phyloP scores from a whole-genome alignment of 2,113 vertebrate genomes.

The Grallaria varia region DNA sequence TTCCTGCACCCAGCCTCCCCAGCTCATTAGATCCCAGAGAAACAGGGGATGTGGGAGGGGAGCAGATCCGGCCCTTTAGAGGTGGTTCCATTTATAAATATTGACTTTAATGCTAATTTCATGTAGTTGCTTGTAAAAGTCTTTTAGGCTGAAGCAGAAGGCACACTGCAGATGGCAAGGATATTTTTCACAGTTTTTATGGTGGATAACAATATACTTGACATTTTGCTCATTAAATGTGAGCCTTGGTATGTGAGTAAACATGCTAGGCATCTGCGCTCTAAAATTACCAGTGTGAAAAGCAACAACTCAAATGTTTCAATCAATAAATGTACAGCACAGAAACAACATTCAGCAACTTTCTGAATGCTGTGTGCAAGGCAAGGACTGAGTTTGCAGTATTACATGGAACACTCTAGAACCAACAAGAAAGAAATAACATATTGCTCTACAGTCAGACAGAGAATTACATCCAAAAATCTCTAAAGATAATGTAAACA shows the following conservation, averaged over 20 bases:
- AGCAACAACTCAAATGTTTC: constrained; percentile 71
- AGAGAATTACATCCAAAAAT: constrained; percentile 36
- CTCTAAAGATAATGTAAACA: background rate
- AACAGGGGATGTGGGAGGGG: constrained; percentile 24
- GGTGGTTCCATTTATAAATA: constrained; percentile 54
- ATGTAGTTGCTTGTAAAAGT: constrained; percentile 62
- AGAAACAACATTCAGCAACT: constrained; percentile 68
- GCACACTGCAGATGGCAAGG: constrained; percentile 72
- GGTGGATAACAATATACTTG: constrained; percentile 77
- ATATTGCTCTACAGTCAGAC: constrained; percentile 51
- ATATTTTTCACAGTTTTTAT: constrained; percentile 78
- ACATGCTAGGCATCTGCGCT: constrained; percentile 69
- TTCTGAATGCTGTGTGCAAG: constrained; percentile 37
- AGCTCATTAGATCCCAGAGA: constrained; percentile 27
- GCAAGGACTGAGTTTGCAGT: constrained; percentile 1
- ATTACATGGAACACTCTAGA: constrained; percentile 54
- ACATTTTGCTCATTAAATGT: constrained; percentile 78
- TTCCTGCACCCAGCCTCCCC: constrained; percentile 1
- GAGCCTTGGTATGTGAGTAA: constrained; percentile 75
- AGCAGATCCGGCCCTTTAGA: constrained; percentile 37
- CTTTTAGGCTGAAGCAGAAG: constrained; percentile 71
- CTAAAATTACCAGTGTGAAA: constrained; percentile 74
- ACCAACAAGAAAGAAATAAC: constrained; percentile 54
- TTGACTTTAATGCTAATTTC: constrained; percentile 64
- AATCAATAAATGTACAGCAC: constrained; percentile 74